phyloP scores from a whole-genome alignment of 2,113 vertebrate species.

The Oncorhynchus clarkii region DNA sequence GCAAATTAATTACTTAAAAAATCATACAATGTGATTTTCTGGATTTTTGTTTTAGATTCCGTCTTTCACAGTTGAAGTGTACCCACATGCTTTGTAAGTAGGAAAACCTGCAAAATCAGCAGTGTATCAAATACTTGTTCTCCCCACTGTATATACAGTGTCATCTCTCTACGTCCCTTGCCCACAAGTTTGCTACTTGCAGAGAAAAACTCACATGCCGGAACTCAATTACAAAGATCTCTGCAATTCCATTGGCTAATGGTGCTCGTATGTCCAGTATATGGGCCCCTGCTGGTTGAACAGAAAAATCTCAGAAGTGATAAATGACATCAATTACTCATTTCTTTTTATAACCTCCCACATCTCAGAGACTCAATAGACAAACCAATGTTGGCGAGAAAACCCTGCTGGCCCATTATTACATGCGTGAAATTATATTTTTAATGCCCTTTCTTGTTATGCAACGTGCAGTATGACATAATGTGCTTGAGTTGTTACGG shows the following conservation, averaged over 20 bases:
- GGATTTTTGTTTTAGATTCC: no score
- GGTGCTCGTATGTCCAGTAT: conserved; percentile 53
- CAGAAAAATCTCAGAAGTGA: conserved; percentile 70
- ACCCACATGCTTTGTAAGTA: no score
- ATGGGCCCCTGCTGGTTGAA: conserved; percentile 25
- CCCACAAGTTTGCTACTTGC: conserved; percentile 43
- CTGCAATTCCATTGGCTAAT: conserved; percentile 58
- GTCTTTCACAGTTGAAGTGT: no score
- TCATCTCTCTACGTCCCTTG: no score
- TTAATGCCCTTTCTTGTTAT: conserved; percentile 56
- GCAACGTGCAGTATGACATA: conserved; percentile 45
- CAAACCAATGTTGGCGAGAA: conserved; percentile 54
- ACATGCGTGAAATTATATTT: conserved; percentile 52
- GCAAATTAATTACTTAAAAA: no score
- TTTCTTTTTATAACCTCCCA: conserved; percentile 62
- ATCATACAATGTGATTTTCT: no score
- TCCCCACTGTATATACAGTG: no score
- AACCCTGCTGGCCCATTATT: conserved; percentile 65
- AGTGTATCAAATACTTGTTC: no score
- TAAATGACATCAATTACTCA: conserved; percentile 77
- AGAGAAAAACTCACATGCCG: conserved; percentile 78
- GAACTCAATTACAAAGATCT: conserved; percentile 56
- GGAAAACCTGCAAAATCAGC: no score
- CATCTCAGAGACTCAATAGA: conserved; percentile 55
- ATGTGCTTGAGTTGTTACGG: conserved; percentile 33